Percentiles rank a stretch among this genome's conserved stretches.
These are phyloP conservation scores for Calameuta idolon DNA, from an alignment of 2,888 invertebrate species.

Conservation along the genomic window DNA sequence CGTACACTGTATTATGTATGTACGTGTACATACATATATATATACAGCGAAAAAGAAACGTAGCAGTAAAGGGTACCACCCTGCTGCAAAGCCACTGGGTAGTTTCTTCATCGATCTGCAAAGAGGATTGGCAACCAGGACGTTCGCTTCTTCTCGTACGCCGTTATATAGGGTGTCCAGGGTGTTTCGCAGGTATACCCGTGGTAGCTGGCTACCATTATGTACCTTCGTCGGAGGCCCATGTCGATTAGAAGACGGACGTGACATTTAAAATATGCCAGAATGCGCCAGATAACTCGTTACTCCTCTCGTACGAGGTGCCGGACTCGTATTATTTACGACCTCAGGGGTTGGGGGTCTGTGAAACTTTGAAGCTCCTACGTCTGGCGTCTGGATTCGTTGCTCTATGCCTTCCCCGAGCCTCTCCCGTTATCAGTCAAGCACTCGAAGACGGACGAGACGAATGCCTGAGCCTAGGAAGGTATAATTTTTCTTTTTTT, in stretches of 20 bases:
- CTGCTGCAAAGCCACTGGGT: background rate
- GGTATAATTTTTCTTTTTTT: background rate
- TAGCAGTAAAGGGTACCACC: background rate
- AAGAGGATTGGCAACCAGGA: background rate
- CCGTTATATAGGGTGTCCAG: background rate
- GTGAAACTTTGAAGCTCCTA: background rate
- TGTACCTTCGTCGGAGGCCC: background rate
- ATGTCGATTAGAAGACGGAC: background rate
- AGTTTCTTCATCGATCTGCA: background rate
- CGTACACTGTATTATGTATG: background rate
- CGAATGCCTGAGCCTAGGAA: background rate
- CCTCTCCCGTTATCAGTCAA: background rate
- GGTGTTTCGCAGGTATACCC: background rate
- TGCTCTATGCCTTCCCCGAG: background rate
- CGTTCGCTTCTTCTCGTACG: background rate
- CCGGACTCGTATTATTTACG: constrained; percentile 7
- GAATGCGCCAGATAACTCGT: constrained; percentile 5
- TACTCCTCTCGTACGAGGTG: constrained; percentile 2
- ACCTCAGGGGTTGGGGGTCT: background rate
- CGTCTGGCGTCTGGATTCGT: constrained; percentile 5
- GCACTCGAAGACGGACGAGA: background rate
- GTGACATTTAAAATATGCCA: background rate
- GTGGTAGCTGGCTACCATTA: background rate
- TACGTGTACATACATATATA: background rate
- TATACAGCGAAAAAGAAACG: background rate